Conservation (phyloP, 2,113 vertebrate genomes). For the Oostethus manadensis region DNA sequence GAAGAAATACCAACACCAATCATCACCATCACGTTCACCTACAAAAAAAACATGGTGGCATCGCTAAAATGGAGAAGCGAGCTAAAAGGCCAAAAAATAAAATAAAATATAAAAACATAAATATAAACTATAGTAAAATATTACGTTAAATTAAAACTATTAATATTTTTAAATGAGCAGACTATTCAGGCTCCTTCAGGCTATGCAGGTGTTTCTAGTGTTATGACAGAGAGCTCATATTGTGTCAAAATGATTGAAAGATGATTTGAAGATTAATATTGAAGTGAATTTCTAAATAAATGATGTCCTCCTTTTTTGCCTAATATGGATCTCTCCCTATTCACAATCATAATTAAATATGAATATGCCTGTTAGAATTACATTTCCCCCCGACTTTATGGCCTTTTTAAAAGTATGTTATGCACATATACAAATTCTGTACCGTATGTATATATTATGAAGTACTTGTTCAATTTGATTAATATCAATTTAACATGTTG, state of each 20-base stretch:
- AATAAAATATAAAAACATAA: too few species aligned
- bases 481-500: background rate
- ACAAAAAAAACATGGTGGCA: too few species aligned
- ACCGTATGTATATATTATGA: background rate
- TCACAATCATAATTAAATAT: slow-evolving; percentile 49
- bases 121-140: too few species aligned
- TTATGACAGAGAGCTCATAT: slow-evolving; percentile 10
- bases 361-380: slow-evolving; percentile 24
- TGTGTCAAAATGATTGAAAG: slow-evolving; percentile 33
- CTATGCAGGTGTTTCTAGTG: background rate
- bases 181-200: background rate
- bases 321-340: slow-evolving; percentile 46
- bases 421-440: too few species aligned
- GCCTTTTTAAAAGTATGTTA: background rate
- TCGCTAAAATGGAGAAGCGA: too few species aligned
- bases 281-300: slow-evolving; percentile 65
- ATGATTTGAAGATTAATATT: slow-evolving; percentile 67
- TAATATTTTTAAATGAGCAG: too few species aligned
- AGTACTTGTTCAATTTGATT: background rate
- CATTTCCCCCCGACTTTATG: background rate
- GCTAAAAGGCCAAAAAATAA: too few species aligned
- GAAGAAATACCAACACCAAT: too few species aligned
- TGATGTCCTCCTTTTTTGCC: slow-evolving; percentile 53
- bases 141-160: too few species aligned
- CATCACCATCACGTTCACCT: too few species aligned